Conservation (phyloP, 2,797 vertebrate species). For the Scolopax bukidnonensis region DNA sequence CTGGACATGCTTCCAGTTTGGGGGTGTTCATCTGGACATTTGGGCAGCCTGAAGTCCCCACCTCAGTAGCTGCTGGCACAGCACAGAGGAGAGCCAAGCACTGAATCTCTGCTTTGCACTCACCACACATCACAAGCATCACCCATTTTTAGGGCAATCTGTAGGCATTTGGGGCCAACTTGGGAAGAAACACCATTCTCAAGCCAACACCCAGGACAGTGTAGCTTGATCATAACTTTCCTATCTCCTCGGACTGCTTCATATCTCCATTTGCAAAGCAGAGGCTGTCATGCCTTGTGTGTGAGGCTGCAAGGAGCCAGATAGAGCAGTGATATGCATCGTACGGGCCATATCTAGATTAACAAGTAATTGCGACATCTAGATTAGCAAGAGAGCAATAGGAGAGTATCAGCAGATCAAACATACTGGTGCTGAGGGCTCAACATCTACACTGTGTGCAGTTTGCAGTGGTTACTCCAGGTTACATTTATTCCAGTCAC, state of each 20-base stretch:
- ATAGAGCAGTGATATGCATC: neutral
- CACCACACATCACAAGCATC: neutral
- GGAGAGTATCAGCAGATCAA: neutral
- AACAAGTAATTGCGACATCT: constrained; percentile 22
- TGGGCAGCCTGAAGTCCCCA: neutral
- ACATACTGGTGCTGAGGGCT: neutral
- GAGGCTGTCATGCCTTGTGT: neutral
- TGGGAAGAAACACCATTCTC: neutral
- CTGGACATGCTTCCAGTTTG: neutral
- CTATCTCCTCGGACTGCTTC: neutral
- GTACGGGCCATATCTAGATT: neutral
- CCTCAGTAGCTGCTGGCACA: neutral
- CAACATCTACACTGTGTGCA: neutral
- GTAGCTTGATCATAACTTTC: neutral
- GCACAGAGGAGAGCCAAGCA: neutral
- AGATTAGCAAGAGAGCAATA: constrained; percentile 9
- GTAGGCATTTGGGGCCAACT: neutral
- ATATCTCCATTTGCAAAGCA: neutral
- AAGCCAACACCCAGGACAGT: neutral
- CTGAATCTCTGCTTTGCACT: neutral
- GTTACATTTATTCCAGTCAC: neutral
- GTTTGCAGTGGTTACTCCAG: neutral
- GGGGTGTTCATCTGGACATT: neutral
- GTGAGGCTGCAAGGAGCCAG: neutral
- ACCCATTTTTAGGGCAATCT: neutral